Percentiles rank a stretch among this genome's conserved stretches.
Conservation (phyloP, 2,888 invertebrate species). For the Tiliacea citrago region DNA sequence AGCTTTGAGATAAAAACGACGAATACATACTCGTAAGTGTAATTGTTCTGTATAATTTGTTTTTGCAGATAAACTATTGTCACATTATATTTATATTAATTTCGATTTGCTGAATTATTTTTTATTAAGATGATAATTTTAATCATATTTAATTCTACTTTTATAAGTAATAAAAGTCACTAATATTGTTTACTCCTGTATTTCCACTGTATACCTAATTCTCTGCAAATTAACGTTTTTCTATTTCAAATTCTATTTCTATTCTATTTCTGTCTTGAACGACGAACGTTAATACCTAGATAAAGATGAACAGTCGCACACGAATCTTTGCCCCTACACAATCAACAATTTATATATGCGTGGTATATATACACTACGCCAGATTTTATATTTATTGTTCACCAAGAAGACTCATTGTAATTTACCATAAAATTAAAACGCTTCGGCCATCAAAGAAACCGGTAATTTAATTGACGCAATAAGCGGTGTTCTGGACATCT, state of each 20-base stretch:
- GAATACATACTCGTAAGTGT: neutral
- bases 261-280: too few relatives aligned
- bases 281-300: too few relatives aligned
- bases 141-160: too few relatives aligned
- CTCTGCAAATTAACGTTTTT: neutral
- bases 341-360: neutral
- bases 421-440: conserved; percentile 2
- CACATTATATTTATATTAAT: neutral
- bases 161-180: too few relatives aligned
- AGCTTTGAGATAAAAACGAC: neutral
- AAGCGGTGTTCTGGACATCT: conserved; percentile 25
- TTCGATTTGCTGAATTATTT: too few relatives aligned
- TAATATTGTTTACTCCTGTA: too few relatives aligned
- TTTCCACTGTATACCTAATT: neutral
- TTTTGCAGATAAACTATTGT: neutral
- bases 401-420: neutral
- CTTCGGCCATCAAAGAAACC: too few relatives aligned
- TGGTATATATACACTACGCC: neutral
- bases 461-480: conserved; percentile 1
- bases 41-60: neutral
- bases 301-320: neutral
- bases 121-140: too few relatives aligned
- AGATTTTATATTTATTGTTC: neutral
- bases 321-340: neutral
- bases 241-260: neutral